Base-by-base conservation (phyloP, 2,888 invertebrate genomes). In the Halictus ligatus region DNA sequence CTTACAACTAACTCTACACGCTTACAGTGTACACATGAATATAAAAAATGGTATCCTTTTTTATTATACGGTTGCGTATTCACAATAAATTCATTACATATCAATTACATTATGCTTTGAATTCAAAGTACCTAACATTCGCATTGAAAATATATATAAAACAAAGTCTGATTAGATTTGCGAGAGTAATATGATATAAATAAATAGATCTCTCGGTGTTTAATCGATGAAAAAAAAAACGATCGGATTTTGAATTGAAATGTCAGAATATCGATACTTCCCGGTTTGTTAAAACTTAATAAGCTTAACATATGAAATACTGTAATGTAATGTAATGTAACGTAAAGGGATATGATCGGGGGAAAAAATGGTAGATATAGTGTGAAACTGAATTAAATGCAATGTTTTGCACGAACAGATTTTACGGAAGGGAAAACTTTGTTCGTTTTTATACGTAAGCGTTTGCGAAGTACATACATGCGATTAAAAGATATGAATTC, bases 11-110 rank as follows among this genome's bases (percentile, higher is more conserved):
- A 73, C 86, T 87, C 88, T 90, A 92, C 91, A 85, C 78, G 85
- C 80, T 88, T 89, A 83, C 80, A 89, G 86, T 87, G 86, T 88
- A 86, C 87, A 85, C 88, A 82, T 73, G 82, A 85, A 87, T 89
- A 88, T 88, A 91, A 91, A 91, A 91, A 88, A 82, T 67, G 72
- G 75, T 81, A n/a, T 82, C 76, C 69, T 25, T 69, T 80, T 64
- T 79, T 71, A 78, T 82, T 79, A 72, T 84, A 81, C 54, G 72
- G 78, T 75, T 71, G 58, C 73, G 43, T 67, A 80, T 86, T 78
- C 75, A 79, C 73, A 72, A 10, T 71, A 73, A 81, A 73, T 74
- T 75, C 50, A 78, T 78, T 64, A 72, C 54, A 54, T 54, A 54
- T 54, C 18, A 54, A 75, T 83, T 64, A 60, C 48, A 80, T 71